Evolutionary conservation across 2,888 invertebrate genomes (phyloP), one percentile per base, ranked within the genome.

Genomic region (Leuctra nigra): DNA sequence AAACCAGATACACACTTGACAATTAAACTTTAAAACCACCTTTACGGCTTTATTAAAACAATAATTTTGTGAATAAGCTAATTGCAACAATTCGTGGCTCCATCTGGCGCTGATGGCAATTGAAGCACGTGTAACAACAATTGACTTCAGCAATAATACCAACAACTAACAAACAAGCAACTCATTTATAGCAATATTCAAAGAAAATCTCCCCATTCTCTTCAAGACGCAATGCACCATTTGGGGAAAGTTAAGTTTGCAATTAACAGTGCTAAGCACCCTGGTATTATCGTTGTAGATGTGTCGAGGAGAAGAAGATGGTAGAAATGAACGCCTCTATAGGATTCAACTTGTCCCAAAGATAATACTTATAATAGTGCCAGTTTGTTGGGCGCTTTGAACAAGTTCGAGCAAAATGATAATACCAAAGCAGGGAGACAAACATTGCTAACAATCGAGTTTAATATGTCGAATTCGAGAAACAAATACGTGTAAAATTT

Each of bases 261-360:
- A 61, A 61, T 61, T 61, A 61, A 61, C 61, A 59, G 58, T 56
- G 58, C 53, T 61, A 61, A 61, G 61, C 58, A 56, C 52, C 57
- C 56, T 39, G 56, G 61, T 61, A 61, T 61, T 61, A 61, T 48
- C 56, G 56, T 52, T 44, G 25, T 16, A n/a, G n/a, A n/a, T 16
- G 18, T 9, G 11, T 7, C 29, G 20, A 23, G 33, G 7, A 33
- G 33, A 35, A 35, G 35, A 33, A 33, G 35, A 50, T 29, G 50
- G 20, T 23, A 29, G 13, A 47, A 47, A 47, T 47, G 16, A 47
- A 25, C 47, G 47, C 39, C n/a, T n/a, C n/a, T 39, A 44, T 55
- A 55, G 60, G 61, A 59, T 59, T 61, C 56, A 35, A 56, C 52
- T 59, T 61, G 61, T 61, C 61, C 55, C 25, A 36, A 56, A 59